phyloP scores from a whole-genome alignment of 2,113 vertebrate species.

The Melanotaenia duboulayi region DNA sequence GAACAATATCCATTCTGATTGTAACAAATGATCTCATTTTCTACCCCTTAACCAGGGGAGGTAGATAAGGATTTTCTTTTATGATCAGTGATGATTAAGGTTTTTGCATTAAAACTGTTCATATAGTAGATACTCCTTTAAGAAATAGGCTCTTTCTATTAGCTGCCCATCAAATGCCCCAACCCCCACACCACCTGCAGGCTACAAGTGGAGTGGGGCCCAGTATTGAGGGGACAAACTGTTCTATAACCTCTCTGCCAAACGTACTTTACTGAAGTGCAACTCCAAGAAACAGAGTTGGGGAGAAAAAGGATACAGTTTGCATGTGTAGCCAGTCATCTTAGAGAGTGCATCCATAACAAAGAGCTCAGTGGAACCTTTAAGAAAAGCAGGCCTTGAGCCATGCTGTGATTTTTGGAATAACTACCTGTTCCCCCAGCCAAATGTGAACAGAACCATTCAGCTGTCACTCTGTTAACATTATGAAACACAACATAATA shows the following conservation, averaged over 20 bases:
- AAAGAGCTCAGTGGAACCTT: slow-evolving; percentile 10
- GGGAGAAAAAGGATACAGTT: slow-evolving; percentile 44
- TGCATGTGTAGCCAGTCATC: slow-evolving; percentile 37
- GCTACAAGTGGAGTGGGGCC: slow-evolving; percentile 44
- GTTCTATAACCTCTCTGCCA: slow-evolving; percentile 61
- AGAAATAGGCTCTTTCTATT: slow-evolving; percentile 22
- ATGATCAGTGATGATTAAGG: not conserved
- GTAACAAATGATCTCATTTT: slow-evolving; percentile 14
- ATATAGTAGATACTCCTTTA: not conserved
- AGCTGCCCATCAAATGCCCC: slow-evolving; percentile 41
- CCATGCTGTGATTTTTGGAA: not conserved
- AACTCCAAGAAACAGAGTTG: slow-evolving; percentile 36
- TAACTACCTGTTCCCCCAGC: not conserved
- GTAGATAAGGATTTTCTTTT: slow-evolving; percentile 3
- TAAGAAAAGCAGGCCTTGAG: slow-evolving; percentile 26
- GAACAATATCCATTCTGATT: slow-evolving; percentile 18
- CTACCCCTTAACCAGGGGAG: not conserved
- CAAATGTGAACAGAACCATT: slow-evolving; percentile 5
- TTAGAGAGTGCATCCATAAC: slow-evolving; percentile 24
- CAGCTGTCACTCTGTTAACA: slow-evolving; percentile 24
- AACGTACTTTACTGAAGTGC: slow-evolving; percentile 61
- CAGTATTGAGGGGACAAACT: slow-evolving; percentile 59
- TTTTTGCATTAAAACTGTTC: slow-evolving; percentile 25
- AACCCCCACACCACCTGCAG: slow-evolving; percentile 43
- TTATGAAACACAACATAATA: too few relatives aligned